Conservation (phyloP, 2,888 invertebrate species). For the Drosophila barbarae region DNA sequence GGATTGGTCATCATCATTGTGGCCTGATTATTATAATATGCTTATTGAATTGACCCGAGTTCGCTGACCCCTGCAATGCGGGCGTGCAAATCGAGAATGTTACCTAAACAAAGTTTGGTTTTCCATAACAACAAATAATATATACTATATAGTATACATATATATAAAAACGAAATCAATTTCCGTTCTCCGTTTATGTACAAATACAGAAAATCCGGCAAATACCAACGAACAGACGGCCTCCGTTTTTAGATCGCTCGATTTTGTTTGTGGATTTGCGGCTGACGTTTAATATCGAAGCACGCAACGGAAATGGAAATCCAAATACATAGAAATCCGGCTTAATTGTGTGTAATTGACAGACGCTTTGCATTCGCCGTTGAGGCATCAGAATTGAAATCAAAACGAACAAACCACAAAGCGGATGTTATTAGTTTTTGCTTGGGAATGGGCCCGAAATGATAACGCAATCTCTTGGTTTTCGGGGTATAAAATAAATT, state of each 20-base stretch:
- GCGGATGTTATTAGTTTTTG: slow-evolving; percentile 55
- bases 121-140: slow-evolving; percentile 61
- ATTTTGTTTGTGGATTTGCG: slow-evolving; percentile 41
- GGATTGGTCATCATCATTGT: slow-evolving; percentile 62
- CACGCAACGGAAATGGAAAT: slow-evolving; percentile 57
- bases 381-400: slow-evolving; percentile 38
- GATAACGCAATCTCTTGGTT: neutral
- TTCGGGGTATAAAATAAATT: neutral
- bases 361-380: slow-evolving; percentile 45
- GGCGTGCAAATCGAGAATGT: slow-evolving; percentile 35
- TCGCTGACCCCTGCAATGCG: slow-evolving; percentile 46
- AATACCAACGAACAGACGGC: neutral
- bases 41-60: slow-evolving; percentile 59
- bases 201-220: slow-evolving; percentile 27
- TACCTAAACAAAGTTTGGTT: slow-evolving; percentile 49
- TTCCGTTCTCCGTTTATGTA: slow-evolving; percentile 53
- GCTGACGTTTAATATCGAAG: slow-evolving; percentile 40
- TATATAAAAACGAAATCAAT: slow-evolving; percentile 61
- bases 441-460: slow-evolving; percentile 15
- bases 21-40: slow-evolving; percentile 65
- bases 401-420: slow-evolving; percentile 51
- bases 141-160: neutral
- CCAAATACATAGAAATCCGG: slow-evolving; percentile 57
- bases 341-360: slow-evolving; percentile 70
- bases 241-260: slow-evolving; percentile 13